Percentiles rank a stretch among this genome's conserved stretches.
Evolutionary conservation across 1,140 invertebrate genomes (phyloP).

Genomic region (Drosophila ficusphila): DNA sequence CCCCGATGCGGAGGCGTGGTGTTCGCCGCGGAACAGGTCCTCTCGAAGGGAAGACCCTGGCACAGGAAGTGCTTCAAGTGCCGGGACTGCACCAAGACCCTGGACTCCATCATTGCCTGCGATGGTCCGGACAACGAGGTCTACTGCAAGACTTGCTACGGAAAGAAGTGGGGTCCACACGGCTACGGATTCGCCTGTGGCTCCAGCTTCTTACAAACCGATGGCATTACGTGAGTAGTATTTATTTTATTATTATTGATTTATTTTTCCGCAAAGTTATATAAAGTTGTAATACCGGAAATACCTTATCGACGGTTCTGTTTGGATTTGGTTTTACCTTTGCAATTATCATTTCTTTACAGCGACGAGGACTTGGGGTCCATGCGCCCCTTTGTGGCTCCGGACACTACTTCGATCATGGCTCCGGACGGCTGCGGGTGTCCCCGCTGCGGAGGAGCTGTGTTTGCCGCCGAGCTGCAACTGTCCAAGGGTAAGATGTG

Average conservation of each 20-base stretch:
- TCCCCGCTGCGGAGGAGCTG: constrained; percentile 95
- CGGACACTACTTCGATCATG: constrained; percentile 94
- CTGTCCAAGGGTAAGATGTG: constrained; percentile 96
- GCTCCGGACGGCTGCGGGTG: constrained; percentile 95
- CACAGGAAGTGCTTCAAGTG: constrained; percentile 99
- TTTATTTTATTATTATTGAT: no score
- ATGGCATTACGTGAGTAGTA: constrained; percentile 89
- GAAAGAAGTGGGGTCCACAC: constrained; percentile 96
- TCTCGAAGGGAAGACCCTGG: constrained; percentile 96
- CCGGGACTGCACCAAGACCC: constrained; percentile 94
- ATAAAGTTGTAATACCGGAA: no score
- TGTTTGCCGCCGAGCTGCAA: constrained; percentile 97
- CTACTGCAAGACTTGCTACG: constrained; percentile 88
- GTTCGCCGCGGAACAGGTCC: constrained; percentile 94
- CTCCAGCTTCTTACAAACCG: constrained; percentile 95
- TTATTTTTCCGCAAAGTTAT: no score
- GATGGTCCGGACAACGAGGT: constrained; percentile 95
- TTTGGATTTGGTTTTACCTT: not conserved
- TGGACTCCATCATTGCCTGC: constrained; percentile 96
- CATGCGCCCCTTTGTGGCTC: constrained; percentile 90
- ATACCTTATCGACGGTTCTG: no score
- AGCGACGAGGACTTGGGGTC: constrained; percentile 44
- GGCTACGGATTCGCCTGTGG: constrained; percentile 98
- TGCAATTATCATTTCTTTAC: no score
- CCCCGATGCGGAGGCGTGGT: constrained; percentile 95